phyloP scores from a whole-genome alignment of 2,113 vertebrate genomes.

The Anoura caudifer region DNA sequence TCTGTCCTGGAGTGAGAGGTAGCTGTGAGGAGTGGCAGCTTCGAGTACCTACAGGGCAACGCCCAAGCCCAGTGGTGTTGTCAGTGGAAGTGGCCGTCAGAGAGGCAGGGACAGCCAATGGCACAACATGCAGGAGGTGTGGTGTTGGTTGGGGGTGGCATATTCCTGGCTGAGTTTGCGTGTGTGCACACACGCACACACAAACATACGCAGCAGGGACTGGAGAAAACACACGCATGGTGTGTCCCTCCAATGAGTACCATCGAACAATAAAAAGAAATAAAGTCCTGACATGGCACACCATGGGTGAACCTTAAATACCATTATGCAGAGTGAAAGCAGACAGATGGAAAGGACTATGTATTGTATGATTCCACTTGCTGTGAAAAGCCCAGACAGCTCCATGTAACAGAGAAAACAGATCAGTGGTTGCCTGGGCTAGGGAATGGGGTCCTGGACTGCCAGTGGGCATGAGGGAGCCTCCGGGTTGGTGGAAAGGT shows the following conservation, averaged over 20 bases:
- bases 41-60: background rate
- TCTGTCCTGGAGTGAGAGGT: background rate
- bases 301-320: background rate
- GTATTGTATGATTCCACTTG: background rate
- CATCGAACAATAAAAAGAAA: background rate
- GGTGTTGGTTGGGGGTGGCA: rapidly evolving
- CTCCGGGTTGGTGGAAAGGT: background rate
- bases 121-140: background rate
- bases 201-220: background rate
- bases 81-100: background rate
- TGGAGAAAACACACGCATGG: background rate
- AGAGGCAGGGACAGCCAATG: background rate
- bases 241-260: background rate
- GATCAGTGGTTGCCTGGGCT: too few relatives aligned
- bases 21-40: background rate
- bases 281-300: background rate
- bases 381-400: background rate
- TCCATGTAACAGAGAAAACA: background rate
- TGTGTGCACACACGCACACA: too few relatives aligned
- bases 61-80: background rate
- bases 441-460: rapidly evolving
- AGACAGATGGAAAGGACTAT: background rate
- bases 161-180: background rate
- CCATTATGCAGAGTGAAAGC: background rate
- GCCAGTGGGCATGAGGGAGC: background rate